A percentile compares a stretch with the other conserved stretches of the same genome.
These are phyloP conservation scores for Agrochola lychnidis DNA, from an alignment of 2,888 invertebrate species.

Conservation along the genomic window DNA sequence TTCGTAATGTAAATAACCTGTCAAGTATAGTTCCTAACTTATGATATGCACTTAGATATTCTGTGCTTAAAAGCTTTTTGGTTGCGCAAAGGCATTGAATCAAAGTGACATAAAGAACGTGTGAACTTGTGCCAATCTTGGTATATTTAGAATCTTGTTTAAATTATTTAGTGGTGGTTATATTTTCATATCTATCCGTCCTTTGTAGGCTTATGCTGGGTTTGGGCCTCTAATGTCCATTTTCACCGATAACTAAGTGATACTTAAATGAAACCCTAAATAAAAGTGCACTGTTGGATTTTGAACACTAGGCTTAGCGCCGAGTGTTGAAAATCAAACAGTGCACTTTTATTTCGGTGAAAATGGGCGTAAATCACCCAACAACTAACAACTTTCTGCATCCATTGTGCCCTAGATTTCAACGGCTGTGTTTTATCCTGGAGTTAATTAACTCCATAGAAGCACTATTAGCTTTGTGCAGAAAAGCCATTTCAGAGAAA, in stretches of 20 bases:
- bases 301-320: too few relatives aligned
- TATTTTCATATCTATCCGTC: background rate
- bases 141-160: background rate
- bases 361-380: too few relatives aligned
- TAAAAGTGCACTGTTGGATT: too few relatives aligned
- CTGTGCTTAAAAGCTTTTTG: constrained; percentile 35
- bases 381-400: background rate
- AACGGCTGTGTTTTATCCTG: background rate
- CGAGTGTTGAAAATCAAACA: too few relatives aligned
- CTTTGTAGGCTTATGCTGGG: background rate
- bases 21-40: constrained; percentile 43
- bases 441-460: background rate
- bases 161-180: background rate
- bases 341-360: too few relatives aligned
- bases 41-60: constrained; percentile 25
- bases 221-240: too few relatives aligned
- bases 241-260: too few relatives aligned
- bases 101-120: constrained; percentile 29
- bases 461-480: background rate
- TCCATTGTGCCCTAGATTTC: too few relatives aligned
- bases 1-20: constrained; percentile 47
- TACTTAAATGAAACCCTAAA: too few relatives aligned
- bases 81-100: constrained; percentile 33
- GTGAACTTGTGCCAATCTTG: background rate
- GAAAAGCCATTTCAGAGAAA: too few relatives aligned